Base-by-base conservation (phyloP, 2,888 invertebrate genomes). In the Anoplius nigerrimus region DNA sequence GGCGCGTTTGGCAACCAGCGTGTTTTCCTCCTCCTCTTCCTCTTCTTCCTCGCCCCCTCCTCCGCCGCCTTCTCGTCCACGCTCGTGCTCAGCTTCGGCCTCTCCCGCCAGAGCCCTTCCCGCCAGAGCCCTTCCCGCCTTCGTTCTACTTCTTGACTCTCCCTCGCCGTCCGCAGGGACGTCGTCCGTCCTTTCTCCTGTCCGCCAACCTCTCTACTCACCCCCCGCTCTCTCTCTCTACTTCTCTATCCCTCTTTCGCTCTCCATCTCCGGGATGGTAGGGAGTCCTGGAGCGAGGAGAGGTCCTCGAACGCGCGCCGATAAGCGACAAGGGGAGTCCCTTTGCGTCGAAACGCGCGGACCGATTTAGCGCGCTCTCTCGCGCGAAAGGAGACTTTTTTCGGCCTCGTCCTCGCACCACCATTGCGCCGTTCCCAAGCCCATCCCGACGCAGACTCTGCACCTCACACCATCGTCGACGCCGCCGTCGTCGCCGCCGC, bases 271-370 rank as follows among this genome's bases (percentile, higher is more conserved):
- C 42, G 42, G 42, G 45, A 22, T 53, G 21, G 43, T 4, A 51
- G 43, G 48, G 55, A 46, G 11, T 34, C 34, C 34, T 34, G 45
- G 46, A 67, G 69, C 62, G 72, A 75, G 46, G 43, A 51, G 62
- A 58, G 68, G 68, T 66, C 58, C 76, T 71, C 76, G 72, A 74
- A 76, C 71, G 69, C 34, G 4, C 63, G 62, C 58, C 70, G 77
- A 75, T 78, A 74, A 77, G 68, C 70, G 67, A 71, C 71, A 66
- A 74, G 74, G 66, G 69, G 70, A 72, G 76, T 54, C 78, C 74
- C 71, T 57, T 69, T 72, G 66, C 77, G 18, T 43, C 53, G 63
- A 61, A 78, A 71, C 75, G 75, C 75, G 76, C 72, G 73, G 74
- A 64, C 81, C 82, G 81, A 82, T 82, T 82, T 82, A 34, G 1